These are phyloP conservation scores for Pteronura brasiliensis DNA, from an alignment of 2,113 vertebrate genomes.

Conservation along the genomic window DNA sequence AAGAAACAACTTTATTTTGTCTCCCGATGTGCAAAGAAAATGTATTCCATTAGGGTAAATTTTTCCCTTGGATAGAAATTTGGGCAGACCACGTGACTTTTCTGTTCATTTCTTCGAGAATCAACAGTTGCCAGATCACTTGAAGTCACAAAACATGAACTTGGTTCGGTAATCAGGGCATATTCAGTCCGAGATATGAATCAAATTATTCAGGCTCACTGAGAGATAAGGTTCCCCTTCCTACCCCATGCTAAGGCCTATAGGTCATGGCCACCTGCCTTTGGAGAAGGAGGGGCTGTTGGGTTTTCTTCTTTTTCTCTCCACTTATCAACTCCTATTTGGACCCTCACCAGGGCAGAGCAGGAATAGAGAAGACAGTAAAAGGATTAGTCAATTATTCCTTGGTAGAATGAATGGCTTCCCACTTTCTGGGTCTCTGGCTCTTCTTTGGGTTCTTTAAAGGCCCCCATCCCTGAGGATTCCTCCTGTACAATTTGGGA, in stretches of 20 bases:
- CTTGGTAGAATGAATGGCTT: conserved; percentile 15
- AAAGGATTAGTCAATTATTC: not conserved
- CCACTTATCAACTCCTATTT: not conserved
- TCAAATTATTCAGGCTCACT: conserved; percentile 29
- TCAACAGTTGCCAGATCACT: not conserved
- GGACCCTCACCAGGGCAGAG: not conserved
- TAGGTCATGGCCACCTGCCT: not conserved
- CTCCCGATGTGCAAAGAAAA: not conserved
- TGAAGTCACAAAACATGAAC: conserved; percentile 26
- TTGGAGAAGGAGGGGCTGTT: not conserved
- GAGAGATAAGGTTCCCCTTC: not conserved
- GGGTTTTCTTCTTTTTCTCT: not conserved
- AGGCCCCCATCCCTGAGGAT: not conserved
- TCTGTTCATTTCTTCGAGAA: conserved; percentile 17
- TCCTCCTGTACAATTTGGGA: not conserved
- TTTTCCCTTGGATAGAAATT: not conserved
- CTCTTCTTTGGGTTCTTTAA: conserved; percentile 14
- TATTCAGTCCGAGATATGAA: not conserved
- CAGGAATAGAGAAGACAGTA: not conserved
- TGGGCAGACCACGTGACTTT: not conserved
- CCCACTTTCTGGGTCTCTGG: not conserved
- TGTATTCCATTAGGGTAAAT: not conserved
- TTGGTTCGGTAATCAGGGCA: conserved; percentile 6
- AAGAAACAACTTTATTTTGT: conserved; percentile 3
- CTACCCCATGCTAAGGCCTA: not conserved